Evolutionary conservation across 2,888 invertebrate species (phyloP).

Genomic region (Psylliodes chrysocephalus): DNA sequence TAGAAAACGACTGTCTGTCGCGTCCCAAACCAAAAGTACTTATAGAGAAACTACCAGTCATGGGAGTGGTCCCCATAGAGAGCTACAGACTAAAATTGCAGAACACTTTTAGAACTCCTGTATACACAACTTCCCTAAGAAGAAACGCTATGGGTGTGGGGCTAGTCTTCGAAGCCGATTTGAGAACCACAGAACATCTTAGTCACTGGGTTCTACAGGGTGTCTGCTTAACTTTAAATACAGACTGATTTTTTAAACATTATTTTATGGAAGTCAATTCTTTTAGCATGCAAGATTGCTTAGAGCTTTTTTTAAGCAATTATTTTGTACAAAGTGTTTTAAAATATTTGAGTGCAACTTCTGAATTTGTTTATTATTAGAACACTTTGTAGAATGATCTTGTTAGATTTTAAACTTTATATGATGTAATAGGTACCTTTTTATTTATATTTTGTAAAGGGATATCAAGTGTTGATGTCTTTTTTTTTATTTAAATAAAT

Average conservation of each 20-base stretch:
- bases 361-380: no score
- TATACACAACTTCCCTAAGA: constrained; percentile 87
- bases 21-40: constrained; percentile 85
- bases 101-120: constrained; percentile 89
- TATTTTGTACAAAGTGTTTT: background rate
- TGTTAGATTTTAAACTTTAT: no score
- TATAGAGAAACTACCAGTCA: constrained; percentile 85
- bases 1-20: constrained; percentile 74
- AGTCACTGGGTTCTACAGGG: constrained; percentile 94
- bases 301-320: no score
- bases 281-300: no score
- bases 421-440: no score
- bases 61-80: constrained; percentile 88
- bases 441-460: background rate
- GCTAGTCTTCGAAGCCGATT: constrained; percentile 89
- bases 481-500: constrained; percentile 19
- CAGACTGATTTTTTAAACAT: constrained; percentile 65
- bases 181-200: constrained; percentile 82
- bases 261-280: background rate
- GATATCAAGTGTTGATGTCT: background rate
- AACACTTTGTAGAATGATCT: no score
- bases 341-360: no score
- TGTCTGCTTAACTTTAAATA: constrained; percentile 87
- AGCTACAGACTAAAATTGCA: constrained; percentile 83
- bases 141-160: constrained; percentile 93